Conservation (phyloP, 2,797 vertebrate species). For the Phrynocephalus vlangalii region DNA sequence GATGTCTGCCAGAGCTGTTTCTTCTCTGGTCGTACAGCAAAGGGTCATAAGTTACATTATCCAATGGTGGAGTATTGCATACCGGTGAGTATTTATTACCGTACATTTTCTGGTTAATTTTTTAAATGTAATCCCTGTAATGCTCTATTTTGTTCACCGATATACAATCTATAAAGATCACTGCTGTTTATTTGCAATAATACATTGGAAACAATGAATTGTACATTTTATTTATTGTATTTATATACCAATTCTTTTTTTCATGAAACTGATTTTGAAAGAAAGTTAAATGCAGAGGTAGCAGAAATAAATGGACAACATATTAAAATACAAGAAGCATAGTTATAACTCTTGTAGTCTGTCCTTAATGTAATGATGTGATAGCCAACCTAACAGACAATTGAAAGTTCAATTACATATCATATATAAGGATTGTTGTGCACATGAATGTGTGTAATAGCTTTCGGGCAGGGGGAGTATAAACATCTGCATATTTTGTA, state of each 20-base stretch:
- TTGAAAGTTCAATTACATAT: too few species aligned
- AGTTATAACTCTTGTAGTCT: too few species aligned
- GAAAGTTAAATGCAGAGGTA: too few species aligned
- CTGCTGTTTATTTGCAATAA: neutral
- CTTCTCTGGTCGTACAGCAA: slow-evolving; percentile 96
- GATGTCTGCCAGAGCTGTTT: slow-evolving; percentile 99
- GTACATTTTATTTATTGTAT: neutral
- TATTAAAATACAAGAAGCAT: too few species aligned
- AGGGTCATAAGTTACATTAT: slow-evolving; percentile 97
- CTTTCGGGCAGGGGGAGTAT: too few species aligned
- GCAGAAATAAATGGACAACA: too few species aligned
- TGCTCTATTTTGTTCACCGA: slow-evolving; percentile 3
- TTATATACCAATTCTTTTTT: neutral
- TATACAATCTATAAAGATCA: neutral
- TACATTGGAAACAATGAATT: neutral
- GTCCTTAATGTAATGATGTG: too few species aligned
- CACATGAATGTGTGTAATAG: too few species aligned
- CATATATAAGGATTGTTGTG: too few species aligned
- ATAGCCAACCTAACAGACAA: too few species aligned
- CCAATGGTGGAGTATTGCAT: slow-evolving; percentile 99
- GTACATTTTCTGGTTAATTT: neutral
- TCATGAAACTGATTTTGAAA: neutral
- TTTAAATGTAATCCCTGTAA: slow-evolving; percentile 13
- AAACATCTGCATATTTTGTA: too few species aligned
- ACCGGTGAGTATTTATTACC: slow-evolving; percentile 84